phyloP scores from a whole-genome alignment of 1,140 invertebrate genomes.

The Aphelenchoides besseyi region DNA sequence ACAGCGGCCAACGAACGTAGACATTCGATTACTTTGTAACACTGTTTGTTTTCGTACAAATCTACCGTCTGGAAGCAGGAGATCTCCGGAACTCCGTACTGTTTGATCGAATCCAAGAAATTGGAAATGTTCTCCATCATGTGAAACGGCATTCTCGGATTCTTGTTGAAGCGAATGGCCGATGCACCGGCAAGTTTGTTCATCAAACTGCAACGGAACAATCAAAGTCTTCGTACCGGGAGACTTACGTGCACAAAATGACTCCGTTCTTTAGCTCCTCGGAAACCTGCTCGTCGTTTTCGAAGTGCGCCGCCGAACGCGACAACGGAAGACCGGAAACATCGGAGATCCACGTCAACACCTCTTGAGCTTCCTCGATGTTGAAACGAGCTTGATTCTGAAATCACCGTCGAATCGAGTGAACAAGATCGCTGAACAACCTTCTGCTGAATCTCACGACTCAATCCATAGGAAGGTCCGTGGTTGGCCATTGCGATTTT shows the following conservation, averaged over 20 bases:
- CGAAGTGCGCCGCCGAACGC: constrained; percentile 58
- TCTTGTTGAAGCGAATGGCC: constrained; percentile 49
- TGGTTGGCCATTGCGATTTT: constrained; percentile 66
- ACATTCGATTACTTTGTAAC: constrained; percentile 66
- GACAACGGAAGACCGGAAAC: constrained; percentile 64
- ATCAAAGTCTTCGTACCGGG: neutral
- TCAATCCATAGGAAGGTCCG: constrained; percentile 68
- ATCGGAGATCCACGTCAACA: constrained; percentile 65
- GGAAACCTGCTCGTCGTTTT: constrained; percentile 66
- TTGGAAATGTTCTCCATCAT: constrained; percentile 71
- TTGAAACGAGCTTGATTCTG: constrained; percentile 68
- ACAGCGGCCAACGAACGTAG: constrained; percentile 58
- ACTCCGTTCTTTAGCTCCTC: constrained; percentile 67
- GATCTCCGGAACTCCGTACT: constrained; percentile 68
- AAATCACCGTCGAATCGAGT: constrained; percentile 3
- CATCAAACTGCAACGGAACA: constrained; percentile 20
- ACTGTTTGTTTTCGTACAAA: constrained; percentile 70
- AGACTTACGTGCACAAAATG: constrained; percentile 66
- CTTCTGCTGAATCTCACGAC: constrained; percentile 67
- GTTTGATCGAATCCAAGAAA: constrained; percentile 69
- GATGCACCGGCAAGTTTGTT: neutral
- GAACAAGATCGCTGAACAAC: constrained; percentile 56
- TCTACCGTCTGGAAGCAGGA: constrained; percentile 72
- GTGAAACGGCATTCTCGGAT: constrained; percentile 60
- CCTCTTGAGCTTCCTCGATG: constrained; percentile 65